These are phyloP conservation scores for Tympanoctomys barrerae DNA, from an alignment of 2,797 vertebrate genomes.

Conservation along the genomic window DNA sequence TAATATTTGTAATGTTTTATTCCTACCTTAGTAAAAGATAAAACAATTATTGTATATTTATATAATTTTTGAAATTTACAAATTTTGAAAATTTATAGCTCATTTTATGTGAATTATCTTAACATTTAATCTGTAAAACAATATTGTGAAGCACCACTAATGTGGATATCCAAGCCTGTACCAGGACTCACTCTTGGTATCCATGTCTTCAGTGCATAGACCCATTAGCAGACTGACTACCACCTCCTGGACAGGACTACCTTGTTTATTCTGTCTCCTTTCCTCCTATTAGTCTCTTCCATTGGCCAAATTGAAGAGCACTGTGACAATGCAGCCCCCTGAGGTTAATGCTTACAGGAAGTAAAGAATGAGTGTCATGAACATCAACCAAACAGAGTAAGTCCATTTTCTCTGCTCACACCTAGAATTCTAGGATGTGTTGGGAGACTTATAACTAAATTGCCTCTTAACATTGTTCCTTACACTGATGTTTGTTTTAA, in stretches of 20 bases:
- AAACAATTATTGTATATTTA: not conserved
- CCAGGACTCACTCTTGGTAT: not conserved
- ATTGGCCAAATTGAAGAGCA: not conserved
- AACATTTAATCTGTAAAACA: slow-evolving; percentile 2
- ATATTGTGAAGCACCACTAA: not conserved
- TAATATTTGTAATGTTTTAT: not conserved
- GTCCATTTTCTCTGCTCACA: not conserved
- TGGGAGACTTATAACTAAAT: not conserved
- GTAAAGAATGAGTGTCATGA: not conserved
- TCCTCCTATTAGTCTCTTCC: not conserved
- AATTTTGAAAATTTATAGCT: not conserved
- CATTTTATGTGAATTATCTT: not conserved
- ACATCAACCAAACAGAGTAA: not conserved
- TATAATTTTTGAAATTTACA: not conserved
- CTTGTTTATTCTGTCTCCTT: not conserved
- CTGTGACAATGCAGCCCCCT: not conserved
- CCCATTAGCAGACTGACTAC: not conserved
- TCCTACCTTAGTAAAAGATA: not conserved
- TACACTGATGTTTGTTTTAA: not conserved
- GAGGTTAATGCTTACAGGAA: not conserved
- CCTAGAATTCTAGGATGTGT: not conserved
- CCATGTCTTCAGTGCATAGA: not conserved
- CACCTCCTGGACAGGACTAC: not conserved
- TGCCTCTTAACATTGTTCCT: not conserved
- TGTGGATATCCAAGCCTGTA: not conserved